phyloP scores from a whole-genome alignment of 2,888 invertebrate genomes.

The Tortrix viridana region DNA sequence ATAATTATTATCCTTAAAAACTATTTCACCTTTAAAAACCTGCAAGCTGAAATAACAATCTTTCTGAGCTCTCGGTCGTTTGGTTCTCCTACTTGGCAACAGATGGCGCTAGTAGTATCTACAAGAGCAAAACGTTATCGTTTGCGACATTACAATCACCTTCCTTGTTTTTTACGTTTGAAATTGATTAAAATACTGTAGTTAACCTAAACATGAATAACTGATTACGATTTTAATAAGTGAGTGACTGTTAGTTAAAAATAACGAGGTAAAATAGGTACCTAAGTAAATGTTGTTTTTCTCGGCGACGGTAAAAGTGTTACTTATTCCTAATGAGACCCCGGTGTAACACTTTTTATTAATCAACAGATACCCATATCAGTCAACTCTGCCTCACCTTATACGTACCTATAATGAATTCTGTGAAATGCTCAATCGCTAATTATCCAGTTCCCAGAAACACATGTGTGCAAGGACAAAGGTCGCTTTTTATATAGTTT shows the following conservation, averaged over 20 bases:
- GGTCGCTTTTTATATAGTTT: conserved; percentile 52
- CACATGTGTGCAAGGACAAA: conserved; percentile 62
- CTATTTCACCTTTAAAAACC: background rate
- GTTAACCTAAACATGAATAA: too few relatives aligned
- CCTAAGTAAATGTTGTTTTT: too few relatives aligned
- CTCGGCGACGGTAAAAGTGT: background rate
- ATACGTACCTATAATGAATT: background rate
- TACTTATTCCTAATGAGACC: background rate
- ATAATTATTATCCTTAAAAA: background rate
- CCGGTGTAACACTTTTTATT: background rate
- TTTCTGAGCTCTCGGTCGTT: conserved; percentile 5
- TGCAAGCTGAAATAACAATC: background rate
- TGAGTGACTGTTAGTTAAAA: too few relatives aligned
- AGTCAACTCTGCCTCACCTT: conserved; percentile 5
- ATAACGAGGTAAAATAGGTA: too few relatives aligned
- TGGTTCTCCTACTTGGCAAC: conserved; percentile 69
- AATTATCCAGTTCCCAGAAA: conserved; percentile 62
- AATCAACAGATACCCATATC: conserved; percentile 40
- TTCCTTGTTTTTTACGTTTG: too few relatives aligned
- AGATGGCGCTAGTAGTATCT: conserved; percentile 68
- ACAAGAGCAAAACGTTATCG: too few relatives aligned
- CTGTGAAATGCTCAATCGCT: conserved; percentile 43
- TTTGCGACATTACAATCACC: too few relatives aligned
- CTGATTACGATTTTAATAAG: too few relatives aligned
- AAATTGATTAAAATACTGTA: too few relatives aligned